phyloP scores from a whole-genome alignment of 64 coral and sea anemone genomes.

The Anthopleura sola region DNA sequence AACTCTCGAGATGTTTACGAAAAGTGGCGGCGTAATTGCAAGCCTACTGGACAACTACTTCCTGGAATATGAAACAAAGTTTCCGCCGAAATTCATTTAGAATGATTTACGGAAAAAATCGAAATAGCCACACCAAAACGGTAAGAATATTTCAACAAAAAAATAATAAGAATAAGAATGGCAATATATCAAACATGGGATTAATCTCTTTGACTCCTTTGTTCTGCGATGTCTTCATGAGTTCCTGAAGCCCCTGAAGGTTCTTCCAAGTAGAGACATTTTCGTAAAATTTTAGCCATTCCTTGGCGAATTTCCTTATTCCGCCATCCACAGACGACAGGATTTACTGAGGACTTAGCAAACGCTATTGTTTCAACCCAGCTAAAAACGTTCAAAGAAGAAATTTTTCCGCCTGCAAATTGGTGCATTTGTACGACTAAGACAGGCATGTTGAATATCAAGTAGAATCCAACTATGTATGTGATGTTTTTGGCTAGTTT shows the following conservation, averaged over 20 bases:
- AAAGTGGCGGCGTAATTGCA: too few relatives aligned
- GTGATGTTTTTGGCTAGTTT: constrained; percentile 38
- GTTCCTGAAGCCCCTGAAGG: not conserved
- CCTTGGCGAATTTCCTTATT: constrained; percentile 23
- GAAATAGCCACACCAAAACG: too few relatives aligned
- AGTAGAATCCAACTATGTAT: constrained; percentile 58
- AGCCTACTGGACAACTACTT: too few relatives aligned
- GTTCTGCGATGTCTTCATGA: not conserved
- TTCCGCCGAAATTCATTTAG: too few relatives aligned
- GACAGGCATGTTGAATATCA: constrained; percentile 56
- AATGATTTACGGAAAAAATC: too few relatives aligned
- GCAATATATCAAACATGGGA: not conserved
- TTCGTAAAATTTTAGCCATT: not conserved
- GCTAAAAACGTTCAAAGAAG: constrained; percentile 57
- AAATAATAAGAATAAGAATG: not conserved
- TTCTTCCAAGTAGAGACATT: not conserved
- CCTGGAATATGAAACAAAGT: too few relatives aligned
- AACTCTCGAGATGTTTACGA: too few relatives aligned
- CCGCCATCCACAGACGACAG: constrained; percentile 59
- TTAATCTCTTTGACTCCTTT: not conserved
- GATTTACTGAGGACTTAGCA: constrained; percentile 58
- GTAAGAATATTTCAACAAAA: too few relatives aligned
- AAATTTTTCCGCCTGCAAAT: constrained; percentile 15
- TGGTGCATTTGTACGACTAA: constrained; percentile 58
- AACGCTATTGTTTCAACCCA: constrained; percentile 73